phyloP scores from a whole-genome alignment of 2,113 vertebrate genomes.

The Hystrix brachyura region DNA sequence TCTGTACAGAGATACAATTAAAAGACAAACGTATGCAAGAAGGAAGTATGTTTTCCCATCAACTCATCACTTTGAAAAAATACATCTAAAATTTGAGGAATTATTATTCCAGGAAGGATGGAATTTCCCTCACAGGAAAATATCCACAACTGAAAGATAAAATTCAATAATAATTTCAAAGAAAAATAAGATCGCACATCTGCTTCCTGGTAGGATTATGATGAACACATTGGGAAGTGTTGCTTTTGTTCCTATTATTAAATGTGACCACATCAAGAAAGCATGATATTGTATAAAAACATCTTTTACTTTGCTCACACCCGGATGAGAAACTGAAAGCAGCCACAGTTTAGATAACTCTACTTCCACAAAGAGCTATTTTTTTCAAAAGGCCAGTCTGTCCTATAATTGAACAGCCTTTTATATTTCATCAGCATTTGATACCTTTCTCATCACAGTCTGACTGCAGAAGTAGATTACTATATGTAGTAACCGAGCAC shows the following conservation, averaged over 20 bases:
- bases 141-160: slow-evolving; percentile 72
- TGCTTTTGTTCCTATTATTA: slow-evolving; percentile 82
- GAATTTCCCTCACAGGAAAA: slow-evolving; percentile 82
- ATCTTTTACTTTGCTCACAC: slow-evolving; percentile 74
- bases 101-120: slow-evolving; percentile 84
- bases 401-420: background rate
- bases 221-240: slow-evolving; percentile 78
- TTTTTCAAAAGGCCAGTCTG: background rate
- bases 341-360: slow-evolving; percentile 24
- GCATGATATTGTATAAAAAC: slow-evolving; percentile 60
- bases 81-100: slow-evolving; percentile 68
- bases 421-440: background rate
- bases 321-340: slow-evolving; percentile 70
- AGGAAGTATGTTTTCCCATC: background rate
- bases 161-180: slow-evolving; percentile 77
- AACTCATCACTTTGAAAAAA: slow-evolving; percentile 45
- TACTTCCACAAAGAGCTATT: slow-evolving; percentile 54
- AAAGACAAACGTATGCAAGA: background rate
- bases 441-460: background rate
- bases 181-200: slow-evolving; percentile 76
- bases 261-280: slow-evolving; percentile 82
- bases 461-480: background rate
- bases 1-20: background rate
- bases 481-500: too few relatives aligned
- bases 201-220: slow-evolving; percentile 84